Evolutionary conservation across 2,797 vertebrate genomes (phyloP).

Genomic region (Poecilia picta): DNA sequence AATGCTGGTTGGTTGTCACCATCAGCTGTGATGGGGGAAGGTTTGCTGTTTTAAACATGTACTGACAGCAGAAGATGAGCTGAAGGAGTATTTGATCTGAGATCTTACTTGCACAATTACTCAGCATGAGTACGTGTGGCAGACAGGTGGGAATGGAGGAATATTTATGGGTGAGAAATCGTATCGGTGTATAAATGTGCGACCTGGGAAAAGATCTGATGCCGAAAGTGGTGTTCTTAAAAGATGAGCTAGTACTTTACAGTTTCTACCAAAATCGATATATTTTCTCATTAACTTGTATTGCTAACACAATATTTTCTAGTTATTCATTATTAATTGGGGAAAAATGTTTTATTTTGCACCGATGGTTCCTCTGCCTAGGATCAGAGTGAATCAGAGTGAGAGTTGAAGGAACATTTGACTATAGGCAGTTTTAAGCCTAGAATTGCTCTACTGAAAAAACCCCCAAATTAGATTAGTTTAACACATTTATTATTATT

Average conservation of each 20-base stretch:
- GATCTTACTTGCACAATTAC: not conserved
- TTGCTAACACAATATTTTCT: not conserved
- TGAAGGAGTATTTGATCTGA: not conserved
- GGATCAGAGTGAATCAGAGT: not conserved
- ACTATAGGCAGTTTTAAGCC: not conserved
- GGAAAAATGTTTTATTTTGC: not conserved
- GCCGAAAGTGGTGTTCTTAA: not conserved
- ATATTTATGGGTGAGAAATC: not conserved
- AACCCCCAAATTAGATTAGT: not conserved
- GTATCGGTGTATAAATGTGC: too few relatives aligned
- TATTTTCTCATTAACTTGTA: not conserved
- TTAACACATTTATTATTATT: not conserved
- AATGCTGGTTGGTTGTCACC: slow-evolving; percentile 36
- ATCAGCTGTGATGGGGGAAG: slow-evolving; percentile 21
- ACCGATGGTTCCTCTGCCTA: not conserved
- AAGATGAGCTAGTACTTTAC: not conserved
- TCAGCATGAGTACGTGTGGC: slow-evolving; percentile 14
- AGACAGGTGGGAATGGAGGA: slow-evolving; percentile 12
- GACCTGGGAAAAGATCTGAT: not conserved
- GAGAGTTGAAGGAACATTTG: not conserved
- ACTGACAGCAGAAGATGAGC: slow-evolving; percentile 41
- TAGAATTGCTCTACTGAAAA: not conserved
- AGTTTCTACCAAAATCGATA: not conserved
- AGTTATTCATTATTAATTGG: not conserved
- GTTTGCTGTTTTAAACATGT: slow-evolving; percentile 28